phyloP scores from a whole-genome alignment of 2,888 invertebrate genomes.

The Beris morrisii region DNA sequence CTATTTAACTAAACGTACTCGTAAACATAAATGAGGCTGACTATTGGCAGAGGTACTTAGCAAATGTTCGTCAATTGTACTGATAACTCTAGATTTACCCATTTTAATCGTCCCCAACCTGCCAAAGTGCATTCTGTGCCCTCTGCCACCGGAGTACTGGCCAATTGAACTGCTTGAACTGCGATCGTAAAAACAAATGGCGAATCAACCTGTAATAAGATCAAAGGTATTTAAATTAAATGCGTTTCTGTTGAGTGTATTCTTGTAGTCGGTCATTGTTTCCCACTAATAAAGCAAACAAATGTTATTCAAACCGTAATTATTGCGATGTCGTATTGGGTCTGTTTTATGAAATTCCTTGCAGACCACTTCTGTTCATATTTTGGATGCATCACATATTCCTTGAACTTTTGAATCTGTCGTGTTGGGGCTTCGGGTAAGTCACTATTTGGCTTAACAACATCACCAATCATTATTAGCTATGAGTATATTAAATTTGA shows the following conservation, averaged over 20 bases:
- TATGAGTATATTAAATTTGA: background rate
- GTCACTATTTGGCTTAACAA: background rate
- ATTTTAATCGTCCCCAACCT: background rate
- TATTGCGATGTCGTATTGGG: constrained; percentile 1
- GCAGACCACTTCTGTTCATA: background rate
- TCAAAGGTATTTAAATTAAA: no score
- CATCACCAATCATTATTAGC: background rate
- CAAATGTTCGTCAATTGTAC: background rate
- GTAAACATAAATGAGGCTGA: no score
- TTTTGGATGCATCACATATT: background rate
- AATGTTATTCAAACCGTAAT: background rate
- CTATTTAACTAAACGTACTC: no score
- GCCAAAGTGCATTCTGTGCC: background rate
- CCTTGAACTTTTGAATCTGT: background rate
- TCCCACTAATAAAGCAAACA: no score
- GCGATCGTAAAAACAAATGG: background rate
- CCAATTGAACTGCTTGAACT: background rate
- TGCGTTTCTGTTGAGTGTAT: no score
- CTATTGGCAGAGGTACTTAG: background rate
- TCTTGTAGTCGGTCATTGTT: background rate
- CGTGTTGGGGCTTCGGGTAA: background rate
- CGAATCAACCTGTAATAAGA: background rate
- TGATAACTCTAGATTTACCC: background rate
- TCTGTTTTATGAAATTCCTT: background rate
- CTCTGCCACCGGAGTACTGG: background rate